Base-by-base conservation (phyloP, 2,797 vertebrate genomes). In the Steatocranus sp. region DNA sequence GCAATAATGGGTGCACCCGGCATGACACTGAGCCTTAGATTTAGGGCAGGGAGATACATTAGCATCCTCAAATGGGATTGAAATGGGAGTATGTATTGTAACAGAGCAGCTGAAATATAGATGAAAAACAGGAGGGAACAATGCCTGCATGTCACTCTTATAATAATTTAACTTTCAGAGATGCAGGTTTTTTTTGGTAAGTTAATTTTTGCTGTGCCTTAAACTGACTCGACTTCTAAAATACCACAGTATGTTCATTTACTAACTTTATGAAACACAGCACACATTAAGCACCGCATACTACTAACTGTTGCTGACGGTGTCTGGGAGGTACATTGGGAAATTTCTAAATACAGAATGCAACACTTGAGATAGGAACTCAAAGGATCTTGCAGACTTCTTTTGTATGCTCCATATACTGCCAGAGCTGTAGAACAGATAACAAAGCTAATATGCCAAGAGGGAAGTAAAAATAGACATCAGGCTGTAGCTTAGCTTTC, bases 1-100 rank as follows among this genome's bases (percentile, higher is more conserved):
- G 88, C 88, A 90, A 86, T 94, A 94, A 95, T 90, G 93, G 90
- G 91, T 61, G 89, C 85, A 87, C 88, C 88, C 82, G 51, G 82
- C 46, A 82, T 70, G 84, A 94, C 91, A 87, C 89, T 61, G 83
- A 87, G 88, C 87, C 75, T 90, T 83, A 90, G 86, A 93, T 94
- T 91, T 87, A 87, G 92, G 92, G 88, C 91, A 91, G 74, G n/a
- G 54, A 86, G 84, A 83, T 81, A 86, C 84, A 92, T 91, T 89
- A 87, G 83, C 84, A 89, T 90, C 85, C 85, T 86, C 90, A 84
- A 81, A 79, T 78, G 85, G 84, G 84, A 88, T 76, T 75, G 56
- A 86, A 91, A 85, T 3, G 11, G 48, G 38, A 80, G 75, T 82
- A 79, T 30, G 70, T 75, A 89, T 86, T 54, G 83, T 43, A 90